These are phyloP conservation scores for Cryptoprocta ferox DNA, from an alignment of 2,797 vertebrate genomes.

Conservation along the genomic window DNA sequence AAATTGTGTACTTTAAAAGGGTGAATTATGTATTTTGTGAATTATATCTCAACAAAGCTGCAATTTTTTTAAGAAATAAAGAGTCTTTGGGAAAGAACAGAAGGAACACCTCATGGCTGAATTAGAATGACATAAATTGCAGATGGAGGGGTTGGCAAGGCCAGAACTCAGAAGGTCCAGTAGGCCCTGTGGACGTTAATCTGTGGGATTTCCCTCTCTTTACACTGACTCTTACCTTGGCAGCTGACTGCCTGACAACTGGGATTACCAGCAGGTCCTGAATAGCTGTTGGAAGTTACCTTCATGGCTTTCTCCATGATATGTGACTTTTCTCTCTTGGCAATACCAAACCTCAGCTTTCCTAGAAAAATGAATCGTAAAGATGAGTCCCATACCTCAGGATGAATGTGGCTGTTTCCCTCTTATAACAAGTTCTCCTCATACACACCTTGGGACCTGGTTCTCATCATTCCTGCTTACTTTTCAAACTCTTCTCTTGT, in stretches of 20 bases:
- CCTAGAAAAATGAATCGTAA: not conserved
- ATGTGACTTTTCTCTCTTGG: not conserved
- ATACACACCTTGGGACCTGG: not conserved
- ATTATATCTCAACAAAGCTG: not conserved
- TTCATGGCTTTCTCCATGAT: not conserved
- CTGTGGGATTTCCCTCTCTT: not conserved
- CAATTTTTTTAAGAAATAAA: not conserved
- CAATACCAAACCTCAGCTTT: not conserved
- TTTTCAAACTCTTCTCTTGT: not conserved
- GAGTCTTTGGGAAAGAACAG: not conserved
- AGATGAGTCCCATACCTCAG: not conserved
- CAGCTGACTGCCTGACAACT: not conserved
- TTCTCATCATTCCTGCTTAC: not conserved
- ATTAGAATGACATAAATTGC: not conserved
- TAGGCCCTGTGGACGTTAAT: not conserved
- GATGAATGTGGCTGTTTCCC: not conserved
- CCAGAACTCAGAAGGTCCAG: not conserved
- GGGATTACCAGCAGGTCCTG: not conserved
- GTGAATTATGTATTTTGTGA: not conserved
- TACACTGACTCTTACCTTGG: not conserved
- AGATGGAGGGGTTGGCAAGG: too few species aligned
- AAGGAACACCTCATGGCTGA: not conserved
- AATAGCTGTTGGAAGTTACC: not conserved
- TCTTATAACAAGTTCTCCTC: not conserved
- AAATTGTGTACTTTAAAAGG: not conserved